Conservation (phyloP, 2,113 vertebrate genomes). For the Oreamnos americanus region DNA sequence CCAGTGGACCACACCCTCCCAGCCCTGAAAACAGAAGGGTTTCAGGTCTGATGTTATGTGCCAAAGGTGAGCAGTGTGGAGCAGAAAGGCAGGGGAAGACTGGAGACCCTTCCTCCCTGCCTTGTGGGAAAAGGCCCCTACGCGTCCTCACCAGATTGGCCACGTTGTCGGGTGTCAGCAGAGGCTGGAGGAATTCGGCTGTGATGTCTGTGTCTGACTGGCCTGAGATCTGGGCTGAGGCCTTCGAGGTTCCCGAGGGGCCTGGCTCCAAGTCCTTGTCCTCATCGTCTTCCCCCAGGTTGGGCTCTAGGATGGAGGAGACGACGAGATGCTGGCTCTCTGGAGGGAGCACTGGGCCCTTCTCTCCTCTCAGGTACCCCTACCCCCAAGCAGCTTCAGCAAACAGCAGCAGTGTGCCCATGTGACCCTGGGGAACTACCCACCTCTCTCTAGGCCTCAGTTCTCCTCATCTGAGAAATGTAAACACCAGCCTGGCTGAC, state of each 20-base stretch:
- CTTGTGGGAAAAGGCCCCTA: accelerated
- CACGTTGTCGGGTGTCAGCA: constrained; percentile 90
- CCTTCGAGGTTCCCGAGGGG: constrained; percentile 77
- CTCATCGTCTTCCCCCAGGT: constrained; percentile 91
- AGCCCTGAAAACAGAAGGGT: neutral
- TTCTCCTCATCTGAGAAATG: neutral
- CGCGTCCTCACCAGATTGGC: constrained; percentile 88
- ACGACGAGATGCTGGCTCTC: neutral
- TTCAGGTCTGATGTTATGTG: neutral
- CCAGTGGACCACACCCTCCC: neutral
- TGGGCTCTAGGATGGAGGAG: constrained; percentile 79
- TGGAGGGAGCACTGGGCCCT: neutral
- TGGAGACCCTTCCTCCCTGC: neutral
- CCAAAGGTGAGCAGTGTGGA: neutral
- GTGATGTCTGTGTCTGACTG: constrained; percentile 94
- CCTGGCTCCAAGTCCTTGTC: constrained; percentile 91
- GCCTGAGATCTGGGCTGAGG: constrained; percentile 70
- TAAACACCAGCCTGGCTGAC: neutral
- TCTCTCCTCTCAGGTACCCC: neutral
- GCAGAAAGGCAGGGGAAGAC: neutral
- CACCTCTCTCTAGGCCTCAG: neutral
- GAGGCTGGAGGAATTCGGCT: constrained; percentile 89
- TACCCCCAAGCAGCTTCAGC: neutral
- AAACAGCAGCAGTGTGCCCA: neutral
- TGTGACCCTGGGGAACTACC: neutral